These are phyloP conservation scores for Lasioglossum oenotherae DNA, from an alignment of 2,888 invertebrate genomes.

Conservation along the genomic window DNA sequence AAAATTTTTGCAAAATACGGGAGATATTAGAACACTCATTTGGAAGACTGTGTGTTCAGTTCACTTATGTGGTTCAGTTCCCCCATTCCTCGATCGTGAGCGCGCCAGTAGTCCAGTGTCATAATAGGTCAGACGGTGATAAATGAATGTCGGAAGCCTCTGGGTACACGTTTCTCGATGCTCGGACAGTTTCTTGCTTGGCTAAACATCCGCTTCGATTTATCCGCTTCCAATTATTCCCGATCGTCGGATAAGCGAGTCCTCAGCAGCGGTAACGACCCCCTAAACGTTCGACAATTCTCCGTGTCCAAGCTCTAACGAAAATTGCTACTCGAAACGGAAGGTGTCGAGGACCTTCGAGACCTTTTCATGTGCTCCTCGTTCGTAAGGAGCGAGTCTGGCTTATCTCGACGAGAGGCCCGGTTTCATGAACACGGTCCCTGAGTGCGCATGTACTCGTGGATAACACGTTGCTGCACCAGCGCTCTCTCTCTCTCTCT, in stretches of 20 bases:
- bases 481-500: slow-evolving; percentile 34
- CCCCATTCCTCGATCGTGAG: neutral
- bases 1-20: too few relatives aligned
- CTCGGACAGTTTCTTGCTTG: neutral
- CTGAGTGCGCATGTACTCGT: slow-evolving; percentile 47
- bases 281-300: neutral
- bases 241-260: slow-evolving; percentile 3
- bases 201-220: slow-evolving; percentile 6
- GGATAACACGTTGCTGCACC: slow-evolving; percentile 67
- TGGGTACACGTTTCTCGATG: neutral
- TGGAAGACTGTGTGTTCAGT: too few relatives aligned
- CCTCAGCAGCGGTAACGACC: neutral
- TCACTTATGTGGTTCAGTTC: neutral
- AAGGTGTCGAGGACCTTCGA: slow-evolving; percentile 69
- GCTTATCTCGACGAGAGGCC: slow-evolving; percentile 70
- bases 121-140: slow-evolving; percentile 37
- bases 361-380: slow-evolving; percentile 69
- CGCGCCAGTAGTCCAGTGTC: slow-evolving; percentile 41
- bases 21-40: too few relatives aligned
- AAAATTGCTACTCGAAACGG: slow-evolving; percentile 53
- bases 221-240: slow-evolving; percentile 32
- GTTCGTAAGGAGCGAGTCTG: slow-evolving; percentile 66
- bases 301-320: slow-evolving; percentile 18
- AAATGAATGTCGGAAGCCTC: slow-evolving; percentile 18
- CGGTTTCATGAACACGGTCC: slow-evolving; percentile 66